Conservation (phyloP, 1,140 invertebrate species). For the Sweltsa coloradensis region DNA sequence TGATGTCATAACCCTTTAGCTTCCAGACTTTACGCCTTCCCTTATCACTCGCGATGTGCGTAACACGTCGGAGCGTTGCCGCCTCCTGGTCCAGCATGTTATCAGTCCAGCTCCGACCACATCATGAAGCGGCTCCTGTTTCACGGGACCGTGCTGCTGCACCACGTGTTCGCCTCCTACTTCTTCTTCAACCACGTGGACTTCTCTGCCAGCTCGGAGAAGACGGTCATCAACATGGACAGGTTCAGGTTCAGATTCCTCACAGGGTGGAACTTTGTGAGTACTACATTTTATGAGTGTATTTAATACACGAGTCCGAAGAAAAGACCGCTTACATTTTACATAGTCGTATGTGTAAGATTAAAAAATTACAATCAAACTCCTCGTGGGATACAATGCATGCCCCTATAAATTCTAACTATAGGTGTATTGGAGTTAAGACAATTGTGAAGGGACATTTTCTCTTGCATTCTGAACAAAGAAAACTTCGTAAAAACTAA, state of each 20-base stretch:
- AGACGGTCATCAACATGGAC: neutral
- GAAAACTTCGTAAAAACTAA: too few species aligned
- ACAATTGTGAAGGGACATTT: too few species aligned
- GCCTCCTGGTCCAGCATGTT: too few species aligned
- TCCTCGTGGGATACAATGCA: neutral
- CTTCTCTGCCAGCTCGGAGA: neutral
- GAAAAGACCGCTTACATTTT: neutral
- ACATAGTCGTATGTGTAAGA: neutral
- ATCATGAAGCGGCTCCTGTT: too few species aligned
- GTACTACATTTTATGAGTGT: neutral
- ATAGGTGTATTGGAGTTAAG: too few species aligned
- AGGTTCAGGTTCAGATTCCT: neutral
- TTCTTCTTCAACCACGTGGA: neutral
- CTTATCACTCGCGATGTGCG: too few species aligned
- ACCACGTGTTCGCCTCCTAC: neutral
- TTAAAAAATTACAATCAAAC: neutral
- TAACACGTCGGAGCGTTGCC: too few species aligned
- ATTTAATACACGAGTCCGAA: neutral
- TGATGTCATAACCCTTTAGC: too few species aligned
- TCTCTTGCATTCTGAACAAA: too few species aligned
- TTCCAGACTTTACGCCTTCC: too few species aligned
- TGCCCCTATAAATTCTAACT: neutral
- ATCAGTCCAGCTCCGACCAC: too few species aligned
- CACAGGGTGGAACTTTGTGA: conserved; percentile 7
- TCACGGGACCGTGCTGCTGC: neutral